Evolutionary conservation across 2,888 invertebrate species (phyloP).

Genomic region (Pheosia gnoma): DNA sequence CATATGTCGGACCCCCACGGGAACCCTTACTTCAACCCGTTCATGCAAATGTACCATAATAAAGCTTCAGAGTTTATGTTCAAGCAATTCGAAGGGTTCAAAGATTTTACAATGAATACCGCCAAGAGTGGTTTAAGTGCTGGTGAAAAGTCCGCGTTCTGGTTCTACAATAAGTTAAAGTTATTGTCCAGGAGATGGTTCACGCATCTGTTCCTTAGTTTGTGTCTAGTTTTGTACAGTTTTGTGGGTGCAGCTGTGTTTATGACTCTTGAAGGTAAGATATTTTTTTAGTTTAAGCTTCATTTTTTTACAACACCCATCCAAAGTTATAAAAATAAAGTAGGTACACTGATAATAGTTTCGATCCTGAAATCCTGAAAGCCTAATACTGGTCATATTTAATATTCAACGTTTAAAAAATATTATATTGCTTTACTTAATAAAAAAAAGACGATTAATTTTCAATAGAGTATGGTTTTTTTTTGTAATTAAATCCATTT

Average conservation of each 20-base stretch:
- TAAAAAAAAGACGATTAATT: too few species aligned
- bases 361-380: too few species aligned
- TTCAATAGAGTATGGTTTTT: too few species aligned
- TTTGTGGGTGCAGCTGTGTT: conserved; percentile 92
- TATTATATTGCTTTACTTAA: too few species aligned
- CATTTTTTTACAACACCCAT: neutral
- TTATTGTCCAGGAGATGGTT: conserved; percentile 93
- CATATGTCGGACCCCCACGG: conserved; percentile 65
- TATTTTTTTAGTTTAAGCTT: conserved; percentile 15
- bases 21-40: conserved; percentile 71
- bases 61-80: conserved; percentile 92
- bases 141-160: conserved; percentile 92
- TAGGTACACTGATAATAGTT: too few species aligned
- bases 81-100: conserved; percentile 90
- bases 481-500: too few species aligned
- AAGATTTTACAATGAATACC: conserved; percentile 88
- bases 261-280: conserved; percentile 90
- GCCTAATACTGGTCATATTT: too few species aligned
- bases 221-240: conserved; percentile 91
- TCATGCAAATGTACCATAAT: conserved; percentile 82
- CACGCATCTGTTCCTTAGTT: conserved; percentile 93
- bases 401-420: too few species aligned
- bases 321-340: neutral
- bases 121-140: conserved; percentile 92
- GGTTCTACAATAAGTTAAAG: conserved; percentile 91